A percentile compares a stretch with the other conserved stretches of the same genome.
Evolutionary conservation across 1,140 invertebrate genomes (phyloP).

Genomic region (Diplogasteroides magnus): DNA sequence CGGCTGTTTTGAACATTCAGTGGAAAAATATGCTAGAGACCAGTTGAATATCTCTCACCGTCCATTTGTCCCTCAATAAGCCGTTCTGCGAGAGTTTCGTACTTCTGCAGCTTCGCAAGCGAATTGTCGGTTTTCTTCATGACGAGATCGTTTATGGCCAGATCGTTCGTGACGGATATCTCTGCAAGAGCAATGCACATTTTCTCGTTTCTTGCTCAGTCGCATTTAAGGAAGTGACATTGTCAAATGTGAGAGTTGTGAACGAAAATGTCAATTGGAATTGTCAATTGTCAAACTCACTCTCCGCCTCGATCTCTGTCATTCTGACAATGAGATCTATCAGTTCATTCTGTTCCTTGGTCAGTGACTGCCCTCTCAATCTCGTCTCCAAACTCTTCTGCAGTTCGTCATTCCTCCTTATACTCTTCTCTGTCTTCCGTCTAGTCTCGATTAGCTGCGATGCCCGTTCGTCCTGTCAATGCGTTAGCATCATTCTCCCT

Average conservation of each 20-base stretch:
- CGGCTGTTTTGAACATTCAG: no score
- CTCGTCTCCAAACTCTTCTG: slow-evolving; percentile 38
- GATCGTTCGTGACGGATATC: slow-evolving; percentile 47
- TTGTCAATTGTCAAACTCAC: no score
- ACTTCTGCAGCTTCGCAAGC: slow-evolving; percentile 43
- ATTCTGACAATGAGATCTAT: slow-evolving; percentile 46
- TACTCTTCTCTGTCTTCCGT: slow-evolving; percentile 43
- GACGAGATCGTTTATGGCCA: slow-evolving; percentile 43
- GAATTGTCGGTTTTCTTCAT: slow-evolving; percentile 49
- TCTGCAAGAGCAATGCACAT: slow-evolving; percentile 33
- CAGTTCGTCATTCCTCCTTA: slow-evolving; percentile 44
- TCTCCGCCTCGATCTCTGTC: slow-evolving; percentile 48
- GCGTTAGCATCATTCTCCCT: no score
- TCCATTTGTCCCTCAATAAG: slow-evolving; percentile 41
- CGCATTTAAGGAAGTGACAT: not conserved
- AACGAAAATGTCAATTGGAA: no score
- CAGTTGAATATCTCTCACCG: slow-evolving; percentile 21
- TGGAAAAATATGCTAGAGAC: no score
- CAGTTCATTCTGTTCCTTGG: slow-evolving; percentile 47
- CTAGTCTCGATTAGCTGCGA: slow-evolving; percentile 38
- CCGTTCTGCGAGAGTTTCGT: slow-evolving; percentile 47
- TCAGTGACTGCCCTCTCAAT: slow-evolving; percentile 41
- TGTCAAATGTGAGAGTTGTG: no score
- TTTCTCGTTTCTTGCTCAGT: not conserved
- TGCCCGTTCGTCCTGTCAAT: slow-evolving; percentile 37